phyloP scores from a whole-genome alignment of 2,113 vertebrate genomes.

The Lepisosteus osseus region DNA sequence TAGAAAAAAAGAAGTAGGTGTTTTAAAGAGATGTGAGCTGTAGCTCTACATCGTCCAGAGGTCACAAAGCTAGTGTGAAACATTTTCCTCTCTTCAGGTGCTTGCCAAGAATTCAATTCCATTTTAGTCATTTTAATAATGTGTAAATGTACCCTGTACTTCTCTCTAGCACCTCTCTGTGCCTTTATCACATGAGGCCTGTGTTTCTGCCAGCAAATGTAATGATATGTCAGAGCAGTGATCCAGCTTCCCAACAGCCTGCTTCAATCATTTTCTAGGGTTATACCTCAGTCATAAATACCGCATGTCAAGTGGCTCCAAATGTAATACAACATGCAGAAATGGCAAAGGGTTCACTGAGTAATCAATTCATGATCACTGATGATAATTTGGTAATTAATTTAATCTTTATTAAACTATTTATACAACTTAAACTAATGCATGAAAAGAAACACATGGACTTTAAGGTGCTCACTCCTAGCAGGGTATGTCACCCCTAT shows the following conservation, averaged over 20 bases:
- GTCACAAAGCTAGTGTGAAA: conserved; percentile 1
- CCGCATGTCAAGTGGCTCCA: too few relatives aligned
- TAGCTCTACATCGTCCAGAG: conserved; percentile 2
- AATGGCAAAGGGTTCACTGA: too few relatives aligned
- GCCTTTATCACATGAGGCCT: not conserved
- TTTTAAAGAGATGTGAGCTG: not conserved
- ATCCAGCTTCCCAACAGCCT: not conserved
- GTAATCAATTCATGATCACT: too few relatives aligned
- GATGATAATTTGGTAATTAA: too few relatives aligned
- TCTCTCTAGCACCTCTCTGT: not conserved
- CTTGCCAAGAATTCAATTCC: not conserved
- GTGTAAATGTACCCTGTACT: not conserved
- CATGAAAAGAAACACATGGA: too few relatives aligned
- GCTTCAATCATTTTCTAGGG: too few relatives aligned
- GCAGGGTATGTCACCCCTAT: too few relatives aligned
- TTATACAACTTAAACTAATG: too few relatives aligned
- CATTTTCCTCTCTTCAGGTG: not conserved
- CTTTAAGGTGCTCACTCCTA: too few relatives aligned
- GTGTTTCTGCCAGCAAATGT: not conserved
- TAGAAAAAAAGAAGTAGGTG: not conserved
- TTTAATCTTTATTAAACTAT: too few relatives aligned
- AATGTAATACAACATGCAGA: too few relatives aligned
- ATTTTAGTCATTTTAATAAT: not conserved
- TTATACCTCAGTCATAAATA: too few relatives aligned
- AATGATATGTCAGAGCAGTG: not conserved